Percentiles rank a stretch among this genome's conserved stretches.
phyloP scores from a whole-genome alignment of 2,888 invertebrate genomes.

The Lysandra coridon region DNA sequence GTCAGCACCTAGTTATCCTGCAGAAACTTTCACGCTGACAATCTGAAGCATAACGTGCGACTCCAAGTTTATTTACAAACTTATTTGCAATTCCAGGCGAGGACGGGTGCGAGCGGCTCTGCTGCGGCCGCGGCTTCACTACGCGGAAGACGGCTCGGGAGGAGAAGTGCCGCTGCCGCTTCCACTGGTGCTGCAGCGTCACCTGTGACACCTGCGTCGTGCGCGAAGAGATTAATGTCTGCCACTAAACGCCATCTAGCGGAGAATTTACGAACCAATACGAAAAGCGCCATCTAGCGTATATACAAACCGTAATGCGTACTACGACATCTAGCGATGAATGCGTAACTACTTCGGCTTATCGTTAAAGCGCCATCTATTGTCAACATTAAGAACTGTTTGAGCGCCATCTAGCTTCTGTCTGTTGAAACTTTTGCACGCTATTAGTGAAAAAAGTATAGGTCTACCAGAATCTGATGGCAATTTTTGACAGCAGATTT shows the following conservation, averaged over 20 bases:
- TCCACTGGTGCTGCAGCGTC: slow-evolving; percentile 98
- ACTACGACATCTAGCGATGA: not conserved
- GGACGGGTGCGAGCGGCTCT: slow-evolving; percentile 92
- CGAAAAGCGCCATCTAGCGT: not conserved
- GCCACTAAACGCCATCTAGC: slow-evolving; percentile 80
- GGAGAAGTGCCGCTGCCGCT: slow-evolving; percentile 94
- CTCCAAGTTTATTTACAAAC: not conserved
- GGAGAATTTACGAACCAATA: slow-evolving; percentile 21
- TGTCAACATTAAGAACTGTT: not conserved
- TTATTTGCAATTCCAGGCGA: slow-evolving; percentile 71
- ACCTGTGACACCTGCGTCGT: slow-evolving; percentile 93
- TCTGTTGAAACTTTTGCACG: not conserved
- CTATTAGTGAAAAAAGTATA: not conserved
- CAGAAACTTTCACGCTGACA: too few relatives aligned
- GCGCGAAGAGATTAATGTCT: slow-evolving; percentile 88
- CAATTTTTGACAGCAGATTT: too few relatives aligned
- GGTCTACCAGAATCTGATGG: too few relatives aligned
- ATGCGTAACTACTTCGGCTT: not conserved
- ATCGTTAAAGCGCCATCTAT: not conserved
- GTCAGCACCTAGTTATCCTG: too few relatives aligned
- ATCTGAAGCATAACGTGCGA: too few relatives aligned
- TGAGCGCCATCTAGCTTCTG: not conserved
- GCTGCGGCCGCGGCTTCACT: slow-evolving; percentile 96
- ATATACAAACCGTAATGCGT: not conserved
- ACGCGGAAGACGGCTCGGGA: slow-evolving; percentile 88